Conservation (phyloP, 2,797 vertebrate species). For the Gephyroberyx darwinii region DNA sequence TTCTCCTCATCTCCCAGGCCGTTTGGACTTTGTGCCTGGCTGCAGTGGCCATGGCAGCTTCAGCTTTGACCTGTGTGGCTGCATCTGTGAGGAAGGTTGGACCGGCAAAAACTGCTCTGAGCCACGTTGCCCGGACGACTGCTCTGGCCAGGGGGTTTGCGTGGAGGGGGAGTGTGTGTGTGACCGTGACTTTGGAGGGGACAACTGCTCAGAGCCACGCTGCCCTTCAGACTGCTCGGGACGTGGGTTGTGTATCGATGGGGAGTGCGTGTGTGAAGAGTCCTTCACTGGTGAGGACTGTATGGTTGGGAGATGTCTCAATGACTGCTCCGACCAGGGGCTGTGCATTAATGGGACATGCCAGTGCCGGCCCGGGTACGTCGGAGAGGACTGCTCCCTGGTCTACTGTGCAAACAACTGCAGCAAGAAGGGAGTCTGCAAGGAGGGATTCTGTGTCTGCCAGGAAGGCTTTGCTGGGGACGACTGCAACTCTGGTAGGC, state of each 20-base stretch:
- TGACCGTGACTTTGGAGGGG: conserved; percentile 91
- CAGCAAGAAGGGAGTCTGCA: conserved; percentile 90
- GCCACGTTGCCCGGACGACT: conserved; percentile 89
- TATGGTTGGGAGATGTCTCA: conserved; percentile 88
- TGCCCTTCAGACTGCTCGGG: conserved; percentile 92
- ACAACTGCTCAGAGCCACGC: conserved; percentile 92
- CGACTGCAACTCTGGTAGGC: conserved; percentile 93
- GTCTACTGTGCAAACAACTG: conserved; percentile 91
- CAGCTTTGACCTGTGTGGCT: conserved; percentile 93
- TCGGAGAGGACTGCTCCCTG: conserved; percentile 90
- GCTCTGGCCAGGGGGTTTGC: conserved; percentile 92
- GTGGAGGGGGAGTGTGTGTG: conserved; percentile 95
- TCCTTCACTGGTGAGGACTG: conserved; percentile 92
- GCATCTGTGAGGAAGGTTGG: conserved; percentile 94
- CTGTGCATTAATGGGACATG: conserved; percentile 91
- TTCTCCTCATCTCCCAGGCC: conserved; percentile 78
- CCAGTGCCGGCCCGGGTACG: conserved; percentile 88
- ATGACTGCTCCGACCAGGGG: conserved; percentile 93
- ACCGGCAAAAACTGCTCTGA: conserved; percentile 95
- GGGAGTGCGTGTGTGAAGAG: conserved; percentile 95
- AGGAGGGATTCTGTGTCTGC: conserved; percentile 90
- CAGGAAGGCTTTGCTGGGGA: conserved; percentile 90
- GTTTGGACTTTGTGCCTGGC: conserved; percentile 88
- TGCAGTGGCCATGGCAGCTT: conserved; percentile 97
- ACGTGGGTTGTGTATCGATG: conserved; percentile 91